phyloP scores from a whole-genome alignment of 2,888 invertebrate species.

The Agrilus biguttatus region DNA sequence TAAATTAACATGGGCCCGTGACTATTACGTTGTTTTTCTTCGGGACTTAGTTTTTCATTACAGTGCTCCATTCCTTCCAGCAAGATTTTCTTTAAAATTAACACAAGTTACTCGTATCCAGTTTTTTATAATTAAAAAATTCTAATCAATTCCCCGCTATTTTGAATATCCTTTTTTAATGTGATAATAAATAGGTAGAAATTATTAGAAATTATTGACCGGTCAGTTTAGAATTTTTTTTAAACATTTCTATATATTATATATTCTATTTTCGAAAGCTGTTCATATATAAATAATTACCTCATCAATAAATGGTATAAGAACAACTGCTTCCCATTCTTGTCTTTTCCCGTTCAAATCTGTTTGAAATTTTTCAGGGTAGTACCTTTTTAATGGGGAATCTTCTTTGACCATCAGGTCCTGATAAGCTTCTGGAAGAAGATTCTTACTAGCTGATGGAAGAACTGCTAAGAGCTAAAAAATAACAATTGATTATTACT shows the following conservation, averaged over 20 bases:
- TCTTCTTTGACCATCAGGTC: constrained; percentile 59
- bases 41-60: constrained; percentile 46
- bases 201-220: no score
- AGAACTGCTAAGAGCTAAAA: constrained; percentile 67
- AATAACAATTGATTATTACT: constrained; percentile 5
- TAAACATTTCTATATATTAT: no score
- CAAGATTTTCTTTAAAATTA: constrained; percentile 39
- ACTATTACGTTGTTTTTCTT: constrained; percentile 60
- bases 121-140: no score
- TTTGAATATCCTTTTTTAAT: no score
- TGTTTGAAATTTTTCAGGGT: constrained; percentile 79
- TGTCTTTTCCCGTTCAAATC: constrained; percentile 93
- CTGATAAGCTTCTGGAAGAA: constrained; percentile 67
- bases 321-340: constrained; percentile 92
- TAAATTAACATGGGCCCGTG: constrained; percentile 83
- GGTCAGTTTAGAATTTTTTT: no score
- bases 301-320: constrained; percentile 89
- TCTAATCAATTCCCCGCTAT: no score
- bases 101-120: neutral
- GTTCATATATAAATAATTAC: constrained; percentile 21
- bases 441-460: constrained; percentile 68
- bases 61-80: constrained; percentile 61
- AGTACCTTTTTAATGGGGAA: constrained; percentile 79
- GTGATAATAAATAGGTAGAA: no score
- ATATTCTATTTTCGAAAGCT: no score